These are phyloP conservation scores for Microtus montanus DNA, from an alignment of 2,113 vertebrate genomes.

Conservation along the genomic window DNA sequence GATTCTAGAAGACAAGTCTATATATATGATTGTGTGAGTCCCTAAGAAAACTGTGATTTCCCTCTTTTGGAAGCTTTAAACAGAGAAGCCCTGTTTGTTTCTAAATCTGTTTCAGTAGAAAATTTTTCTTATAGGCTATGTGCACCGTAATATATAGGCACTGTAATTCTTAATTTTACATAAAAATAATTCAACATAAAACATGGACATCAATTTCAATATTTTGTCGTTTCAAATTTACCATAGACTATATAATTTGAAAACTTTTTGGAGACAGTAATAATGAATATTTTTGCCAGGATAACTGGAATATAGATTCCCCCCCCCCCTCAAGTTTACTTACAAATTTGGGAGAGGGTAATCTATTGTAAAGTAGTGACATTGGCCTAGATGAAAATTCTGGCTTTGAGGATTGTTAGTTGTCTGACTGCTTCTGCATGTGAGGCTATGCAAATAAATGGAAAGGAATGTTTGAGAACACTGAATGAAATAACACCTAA, in stretches of 20 bases:
- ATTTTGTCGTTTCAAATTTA: not conserved
- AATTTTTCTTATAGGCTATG: not conserved
- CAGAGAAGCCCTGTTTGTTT: constrained; percentile 1
- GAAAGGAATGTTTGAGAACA: not conserved
- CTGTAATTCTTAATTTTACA: not conserved
- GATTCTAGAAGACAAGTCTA: not conserved
- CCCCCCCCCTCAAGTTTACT: not conserved
- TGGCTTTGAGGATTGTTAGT: not conserved
- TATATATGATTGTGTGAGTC: not conserved
- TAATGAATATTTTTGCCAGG: not conserved
- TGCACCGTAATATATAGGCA: not conserved
- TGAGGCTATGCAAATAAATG: not conserved
- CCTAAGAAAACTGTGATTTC: not conserved
- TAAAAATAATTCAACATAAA: constrained; percentile 18
- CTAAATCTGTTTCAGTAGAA: constrained; percentile 37
- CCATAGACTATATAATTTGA: not conserved
- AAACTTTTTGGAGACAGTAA: not conserved
- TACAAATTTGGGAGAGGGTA: not conserved
- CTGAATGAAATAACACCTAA: not conserved
- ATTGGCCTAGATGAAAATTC: not conserved
- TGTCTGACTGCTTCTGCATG: not conserved
- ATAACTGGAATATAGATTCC: not conserved
- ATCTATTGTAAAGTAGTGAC: not conserved
- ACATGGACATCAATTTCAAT: not conserved
- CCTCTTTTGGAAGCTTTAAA: constrained; percentile 9